Percentiles rank a stretch among this genome's conserved stretches.
These are phyloP conservation scores for Thomomys bottae DNA, from an alignment of 2,113 vertebrate species.

Conservation along the genomic window DNA sequence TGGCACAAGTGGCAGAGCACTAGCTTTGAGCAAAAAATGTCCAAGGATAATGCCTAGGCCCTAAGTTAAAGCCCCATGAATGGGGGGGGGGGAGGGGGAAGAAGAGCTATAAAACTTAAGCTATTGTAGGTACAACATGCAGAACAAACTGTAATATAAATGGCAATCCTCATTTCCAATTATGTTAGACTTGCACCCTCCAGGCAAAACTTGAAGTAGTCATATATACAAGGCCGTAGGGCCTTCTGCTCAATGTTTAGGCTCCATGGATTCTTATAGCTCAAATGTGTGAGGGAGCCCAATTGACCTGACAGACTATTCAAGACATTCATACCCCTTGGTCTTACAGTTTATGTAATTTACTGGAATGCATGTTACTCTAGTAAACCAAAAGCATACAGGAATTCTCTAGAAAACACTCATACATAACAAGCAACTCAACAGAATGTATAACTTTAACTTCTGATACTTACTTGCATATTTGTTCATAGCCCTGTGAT, in stretches of 20 bases:
- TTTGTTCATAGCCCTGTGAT: slow-evolving; percentile 98
- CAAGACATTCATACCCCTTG: background rate
- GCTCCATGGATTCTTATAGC: background rate
- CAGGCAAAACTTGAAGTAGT: background rate
- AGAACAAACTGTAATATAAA: background rate
- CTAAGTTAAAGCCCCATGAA: too few species aligned
- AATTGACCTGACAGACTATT: background rate
- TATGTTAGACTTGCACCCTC: background rate
- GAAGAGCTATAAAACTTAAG: background rate
- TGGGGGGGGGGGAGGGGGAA: too few species aligned
- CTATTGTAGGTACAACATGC: background rate
- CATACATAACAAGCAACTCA: background rate
- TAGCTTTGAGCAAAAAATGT: too few species aligned
- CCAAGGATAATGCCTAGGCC: too few species aligned
- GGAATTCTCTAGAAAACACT: background rate
- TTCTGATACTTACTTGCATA: slow-evolving; percentile 95
- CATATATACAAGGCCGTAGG: background rate
- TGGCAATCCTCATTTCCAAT: background rate
- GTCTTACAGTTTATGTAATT: background rate
- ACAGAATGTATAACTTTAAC: background rate
- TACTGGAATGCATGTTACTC: slow-evolving; percentile 4
- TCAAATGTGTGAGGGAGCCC: background rate
- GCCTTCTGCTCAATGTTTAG: background rate
- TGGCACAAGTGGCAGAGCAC: too few species aligned
- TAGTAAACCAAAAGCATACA: background rate